Evolutionary conservation across 2,888 invertebrate genomes (phyloP), one percentile per base, ranked within the genome.

Genomic region (Lepeophtheirus nordmannii): DNA sequence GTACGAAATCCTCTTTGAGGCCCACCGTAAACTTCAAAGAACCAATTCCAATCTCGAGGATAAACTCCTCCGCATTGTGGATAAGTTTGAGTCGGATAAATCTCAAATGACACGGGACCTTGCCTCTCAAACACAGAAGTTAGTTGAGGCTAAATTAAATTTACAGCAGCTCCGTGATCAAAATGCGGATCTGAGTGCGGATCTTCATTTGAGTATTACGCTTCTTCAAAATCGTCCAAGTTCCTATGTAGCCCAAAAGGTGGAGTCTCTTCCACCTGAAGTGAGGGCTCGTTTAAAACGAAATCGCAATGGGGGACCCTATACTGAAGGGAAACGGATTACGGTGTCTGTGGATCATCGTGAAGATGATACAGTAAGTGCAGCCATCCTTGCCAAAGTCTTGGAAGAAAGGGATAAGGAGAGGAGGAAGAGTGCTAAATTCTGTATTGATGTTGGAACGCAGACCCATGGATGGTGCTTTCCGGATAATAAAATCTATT

Each of bases 41-140:
- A 85, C 94, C 57, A 94, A 94, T 78, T 92, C 93, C 79, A 87
- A 86, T 71, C 80, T 94, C 71, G 94, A 94, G 79, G 94, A 94
- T 75, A 94, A 93, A 75, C 78, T 94, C 69, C 78, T 94, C 68
- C 88, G 87, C 77, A 82, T 93, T 76, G 93, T 93, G 9, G 91
- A 92, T 77, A 85, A 87, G 73, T 89, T 87, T 80, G 88, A 92
- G 75, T 85, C 86, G 65, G 93, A 93, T 75, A 89, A 92, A 75
- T 84, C 83, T 71, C 83, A 85, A 71, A 79, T 92, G 70, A 88
- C 89, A 58, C 85, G 86, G 76, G 91, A 93, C 76, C 84, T 92
- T 70, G 87, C 89, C 17, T 22, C 53, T 1, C 63, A 63, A 23
- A 89, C 88, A 58, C 85, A 87, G 70, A 82, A 87, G 74, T 77